A percentile compares a stretch with the other conserved stretches of the same genome.
These are phyloP conservation scores for Hylaeus volcanicus DNA, from an alignment of 1,140 invertebrate species.

Conservation along the genomic window DNA sequence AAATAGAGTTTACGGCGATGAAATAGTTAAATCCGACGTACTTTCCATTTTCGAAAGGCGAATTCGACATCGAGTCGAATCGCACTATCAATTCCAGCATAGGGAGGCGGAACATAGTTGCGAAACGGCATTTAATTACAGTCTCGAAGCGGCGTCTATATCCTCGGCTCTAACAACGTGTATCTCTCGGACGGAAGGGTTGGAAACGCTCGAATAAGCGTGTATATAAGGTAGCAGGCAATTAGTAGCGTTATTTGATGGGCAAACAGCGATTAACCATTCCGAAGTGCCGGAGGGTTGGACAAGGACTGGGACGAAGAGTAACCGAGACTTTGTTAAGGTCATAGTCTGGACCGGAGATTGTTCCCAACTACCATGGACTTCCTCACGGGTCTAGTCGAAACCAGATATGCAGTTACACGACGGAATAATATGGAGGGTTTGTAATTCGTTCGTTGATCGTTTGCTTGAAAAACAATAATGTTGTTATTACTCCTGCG, in stretches of 20 bases:
- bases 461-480: neutral
- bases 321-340: slow-evolving; percentile 47
- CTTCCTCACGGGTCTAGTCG: neutral
- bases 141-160: neutral
- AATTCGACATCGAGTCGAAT: no score
- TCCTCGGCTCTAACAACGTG: neutral
- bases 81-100: neutral
- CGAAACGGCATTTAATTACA: neutral
- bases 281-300: slow-evolving; percentile 18
- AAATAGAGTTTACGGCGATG: no score
- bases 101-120: neutral
- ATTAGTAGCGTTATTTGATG: slow-evolving; percentile 46
- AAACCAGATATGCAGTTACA: slow-evolving; percentile 1
- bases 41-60: no score
- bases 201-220: neutral
- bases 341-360: slow-evolving; percentile 36
- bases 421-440: no score
- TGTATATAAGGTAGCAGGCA: slow-evolving; percentile 23
- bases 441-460: neutral
- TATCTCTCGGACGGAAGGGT: neutral
- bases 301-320: neutral
- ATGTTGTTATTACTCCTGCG: neutral
- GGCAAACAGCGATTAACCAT: slow-evolving; percentile 46
- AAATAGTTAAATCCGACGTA: no score
- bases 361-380: slow-evolving; percentile 1